These are phyloP conservation scores for Gallinago paraguaiae DNA, from an alignment of 2,113 vertebrate species.

Conservation along the genomic window DNA sequence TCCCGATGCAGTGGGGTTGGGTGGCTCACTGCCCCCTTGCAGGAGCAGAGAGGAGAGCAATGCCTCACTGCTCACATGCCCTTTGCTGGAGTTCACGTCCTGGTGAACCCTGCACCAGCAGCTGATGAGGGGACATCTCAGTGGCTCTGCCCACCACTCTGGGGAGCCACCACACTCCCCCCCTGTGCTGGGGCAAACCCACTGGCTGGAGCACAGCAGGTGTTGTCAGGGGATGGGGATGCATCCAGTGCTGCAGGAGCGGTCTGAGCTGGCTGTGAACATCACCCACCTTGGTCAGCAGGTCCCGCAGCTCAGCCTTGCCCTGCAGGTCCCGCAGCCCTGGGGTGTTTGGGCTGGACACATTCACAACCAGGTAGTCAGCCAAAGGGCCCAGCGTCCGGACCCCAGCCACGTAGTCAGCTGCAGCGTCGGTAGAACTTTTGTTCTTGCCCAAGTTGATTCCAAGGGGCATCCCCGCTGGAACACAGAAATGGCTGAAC, in stretches of 20 bases:
- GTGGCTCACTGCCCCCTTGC: accelerated
- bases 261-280: background rate
- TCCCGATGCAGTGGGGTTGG: background rate
- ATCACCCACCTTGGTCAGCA: conserved; percentile 83
- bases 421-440: conserved; percentile 80
- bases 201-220: background rate
- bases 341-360: conserved; percentile 95
- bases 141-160: background rate
- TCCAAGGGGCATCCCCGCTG: conserved; percentile 90
- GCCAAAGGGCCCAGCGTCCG: conserved; percentile 86
- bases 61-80: background rate
- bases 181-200: background rate
- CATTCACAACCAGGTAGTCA: conserved; percentile 94
- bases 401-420: conserved; percentile 88
- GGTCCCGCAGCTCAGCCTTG: conserved; percentile 80
- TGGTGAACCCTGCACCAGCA: accelerated
- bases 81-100: background rate
- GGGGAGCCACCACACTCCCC: background rate
- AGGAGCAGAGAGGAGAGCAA: background rate
- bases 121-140: background rate
- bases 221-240: background rate
- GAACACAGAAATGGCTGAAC: background rate
- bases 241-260: background rate
- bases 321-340: conserved; percentile 89
- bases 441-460: conserved; percentile 98